Conservation (phyloP, 2,888 invertebrate species). For the Caenorhabditis sp. region DNA sequence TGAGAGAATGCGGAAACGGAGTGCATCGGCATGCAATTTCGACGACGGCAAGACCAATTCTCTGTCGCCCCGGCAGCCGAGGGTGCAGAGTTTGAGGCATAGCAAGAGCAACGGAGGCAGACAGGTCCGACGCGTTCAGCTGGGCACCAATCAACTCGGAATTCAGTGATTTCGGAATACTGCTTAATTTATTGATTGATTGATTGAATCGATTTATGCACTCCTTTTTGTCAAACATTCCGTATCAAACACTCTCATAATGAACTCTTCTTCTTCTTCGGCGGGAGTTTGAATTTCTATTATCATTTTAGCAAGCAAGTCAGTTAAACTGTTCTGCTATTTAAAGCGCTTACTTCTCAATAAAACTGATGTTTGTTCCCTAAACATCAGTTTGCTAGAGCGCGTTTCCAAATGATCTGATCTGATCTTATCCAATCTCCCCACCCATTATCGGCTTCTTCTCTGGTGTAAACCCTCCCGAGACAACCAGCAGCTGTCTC, state of each 20-base stretch:
- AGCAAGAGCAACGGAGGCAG: conserved; percentile 36
- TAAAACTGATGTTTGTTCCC: too few relatives aligned
- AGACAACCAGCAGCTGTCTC: too few relatives aligned
- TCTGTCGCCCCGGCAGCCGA: conserved; percentile 45
- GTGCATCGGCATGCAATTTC: conserved; percentile 66
- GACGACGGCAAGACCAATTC: conserved; percentile 34
- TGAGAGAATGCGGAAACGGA: conserved; percentile 70
- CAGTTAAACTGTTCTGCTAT: too few relatives aligned
- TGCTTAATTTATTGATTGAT: not conserved
- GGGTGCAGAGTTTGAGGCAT: conserved; percentile 59
- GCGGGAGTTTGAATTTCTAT: not conserved
- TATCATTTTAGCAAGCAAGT: too few relatives aligned
- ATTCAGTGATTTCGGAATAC: conserved; percentile 8
- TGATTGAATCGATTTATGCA: not conserved
- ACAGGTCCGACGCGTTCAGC: conserved; percentile 9
- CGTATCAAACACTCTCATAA: too few relatives aligned
- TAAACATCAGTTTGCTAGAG: too few relatives aligned
- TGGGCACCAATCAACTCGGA: conserved; percentile 41
- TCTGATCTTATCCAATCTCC: not conserved
- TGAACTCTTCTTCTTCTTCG: too few relatives aligned
- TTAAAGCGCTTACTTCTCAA: too few relatives aligned
- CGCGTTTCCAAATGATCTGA: too few relatives aligned
- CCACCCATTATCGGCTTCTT: conserved; percentile 7
- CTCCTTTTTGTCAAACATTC: not conserved
- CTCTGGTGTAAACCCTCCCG: too few relatives aligned